Conservation (phyloP, 2,888 invertebrate genomes). For the Caenorhabditis afra region DNA sequence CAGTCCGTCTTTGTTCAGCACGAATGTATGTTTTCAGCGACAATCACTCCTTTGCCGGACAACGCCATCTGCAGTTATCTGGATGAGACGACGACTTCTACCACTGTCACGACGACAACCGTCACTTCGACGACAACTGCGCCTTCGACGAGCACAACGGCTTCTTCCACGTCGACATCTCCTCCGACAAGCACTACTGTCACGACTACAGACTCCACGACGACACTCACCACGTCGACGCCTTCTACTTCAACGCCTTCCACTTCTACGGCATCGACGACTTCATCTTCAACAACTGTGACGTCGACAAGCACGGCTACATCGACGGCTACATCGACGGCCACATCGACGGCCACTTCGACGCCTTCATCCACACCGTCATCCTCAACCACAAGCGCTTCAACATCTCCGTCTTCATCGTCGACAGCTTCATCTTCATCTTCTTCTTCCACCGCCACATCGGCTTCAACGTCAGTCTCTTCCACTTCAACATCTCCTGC, state of each 20-base stretch:
- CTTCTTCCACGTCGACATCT: constrained; percentile 11
- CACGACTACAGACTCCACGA: constrained; percentile 28
- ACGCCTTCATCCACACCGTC: constrained; percentile 1
- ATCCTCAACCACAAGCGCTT: background rate
- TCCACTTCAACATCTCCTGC: background rate
- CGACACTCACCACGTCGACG: constrained; percentile 11
- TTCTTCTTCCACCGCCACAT: background rate
- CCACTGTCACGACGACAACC: constrained; percentile 41
- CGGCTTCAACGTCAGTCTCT: background rate
- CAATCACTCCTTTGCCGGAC: constrained; percentile 17
- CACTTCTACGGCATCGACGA: constrained; percentile 13
- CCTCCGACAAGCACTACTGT: constrained; percentile 4
- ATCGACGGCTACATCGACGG: background rate
- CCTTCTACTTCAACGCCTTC: constrained; percentile 16
- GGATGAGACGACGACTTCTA: constrained; percentile 36
- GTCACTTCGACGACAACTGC: constrained; percentile 16
- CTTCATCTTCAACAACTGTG: constrained; percentile 6
- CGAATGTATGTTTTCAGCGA: constrained; percentile 17
- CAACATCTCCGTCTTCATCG: background rate
- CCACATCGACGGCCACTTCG: constrained; percentile 8
- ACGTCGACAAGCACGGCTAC: constrained; percentile 19
- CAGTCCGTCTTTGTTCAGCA: background rate
- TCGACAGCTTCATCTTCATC: background rate
- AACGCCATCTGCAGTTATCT: constrained; percentile 45
- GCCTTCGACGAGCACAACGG: constrained; percentile 18